Percentiles rank a stretch among this genome's conserved stretches.
Conservation (phyloP, 1,140 invertebrate species). For the Pinna nobilis region DNA sequence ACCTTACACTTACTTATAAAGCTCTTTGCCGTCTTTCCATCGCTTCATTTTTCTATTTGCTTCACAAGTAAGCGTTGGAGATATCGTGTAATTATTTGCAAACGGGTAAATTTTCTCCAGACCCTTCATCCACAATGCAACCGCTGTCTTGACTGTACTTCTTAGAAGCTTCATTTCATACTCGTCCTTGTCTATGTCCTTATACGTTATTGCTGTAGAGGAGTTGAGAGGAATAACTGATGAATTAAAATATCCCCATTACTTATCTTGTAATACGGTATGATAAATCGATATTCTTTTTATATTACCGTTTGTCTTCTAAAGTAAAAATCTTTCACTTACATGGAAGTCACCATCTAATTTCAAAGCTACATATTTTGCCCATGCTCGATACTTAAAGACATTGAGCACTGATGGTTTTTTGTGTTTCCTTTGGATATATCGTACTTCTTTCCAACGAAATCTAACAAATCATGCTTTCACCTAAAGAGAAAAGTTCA, state of each 20-base stretch:
- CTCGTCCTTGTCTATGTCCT: not conserved
- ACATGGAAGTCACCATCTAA: not conserved
- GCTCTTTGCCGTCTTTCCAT: not conserved
- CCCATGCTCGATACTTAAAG: no score
- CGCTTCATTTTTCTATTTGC: not conserved
- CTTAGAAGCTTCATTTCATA: not conserved
- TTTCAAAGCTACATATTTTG: not conserved
- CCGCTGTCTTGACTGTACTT: not conserved
- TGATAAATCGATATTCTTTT: not conserved
- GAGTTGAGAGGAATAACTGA: not conserved
- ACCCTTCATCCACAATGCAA: conserved; percentile 1
- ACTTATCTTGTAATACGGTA: not conserved
- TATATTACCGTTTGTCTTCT: not conserved
- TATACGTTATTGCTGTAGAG: conserved; percentile 2
- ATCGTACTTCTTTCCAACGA: no score
- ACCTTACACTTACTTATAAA: conserved; percentile 8
- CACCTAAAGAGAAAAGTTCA: not conserved
- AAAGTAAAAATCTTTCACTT: not conserved
- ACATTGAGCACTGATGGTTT: not conserved
- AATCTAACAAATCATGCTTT: not conserved
- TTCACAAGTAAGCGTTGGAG: conserved; percentile 6
- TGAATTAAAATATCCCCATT: not conserved
- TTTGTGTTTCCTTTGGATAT: no score
- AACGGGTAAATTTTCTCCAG: not conserved
- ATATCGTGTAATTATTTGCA: conserved; percentile 9